Conservation (phyloP, 2,888 invertebrate genomes). For the Leptarthrus brevirostris region DNA sequence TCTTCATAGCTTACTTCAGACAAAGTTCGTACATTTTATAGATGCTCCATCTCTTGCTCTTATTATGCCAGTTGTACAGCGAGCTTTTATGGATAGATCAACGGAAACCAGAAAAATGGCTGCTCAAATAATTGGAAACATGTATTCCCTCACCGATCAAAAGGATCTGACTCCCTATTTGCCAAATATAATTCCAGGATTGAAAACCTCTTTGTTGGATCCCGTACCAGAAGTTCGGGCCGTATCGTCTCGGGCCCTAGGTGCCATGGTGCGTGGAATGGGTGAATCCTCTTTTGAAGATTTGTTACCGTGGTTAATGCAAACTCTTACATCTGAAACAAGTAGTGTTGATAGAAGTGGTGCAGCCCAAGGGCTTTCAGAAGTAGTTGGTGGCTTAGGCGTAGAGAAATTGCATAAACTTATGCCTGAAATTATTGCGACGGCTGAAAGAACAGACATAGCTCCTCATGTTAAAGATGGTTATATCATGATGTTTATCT, state of each 20-base stretch:
- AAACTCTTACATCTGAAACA: constrained; percentile 93
- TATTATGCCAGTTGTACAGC: constrained; percentile 98
- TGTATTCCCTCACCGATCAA: constrained; percentile 99
- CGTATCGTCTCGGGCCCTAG: constrained; percentile 94
- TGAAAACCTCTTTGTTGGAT: constrained; percentile 94
- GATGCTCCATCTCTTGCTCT: constrained; percentile 98
- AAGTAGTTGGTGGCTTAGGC: constrained; percentile 96
- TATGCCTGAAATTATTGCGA: constrained; percentile 96
- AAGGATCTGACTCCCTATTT: constrained; percentile 97
- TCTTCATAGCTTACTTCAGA: constrained; percentile 92
- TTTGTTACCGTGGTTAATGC: constrained; percentile 97
- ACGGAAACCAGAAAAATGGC: constrained; percentile 99
- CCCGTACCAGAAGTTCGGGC: constrained; percentile 98
- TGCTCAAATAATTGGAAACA: constrained; percentile 99
- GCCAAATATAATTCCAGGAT: constrained; percentile 94
- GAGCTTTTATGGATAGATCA: constrained; percentile 97
- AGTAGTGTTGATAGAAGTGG: constrained; percentile 96
- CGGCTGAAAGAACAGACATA: constrained; percentile 91
- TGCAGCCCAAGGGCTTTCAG: constrained; percentile 96
- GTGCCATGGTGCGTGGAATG: constrained; percentile 98
- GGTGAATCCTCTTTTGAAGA: constrained; percentile 96
- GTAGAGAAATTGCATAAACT: constrained; percentile 93
- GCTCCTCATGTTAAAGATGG: constrained; percentile 98
- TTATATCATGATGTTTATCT: constrained; percentile 99
- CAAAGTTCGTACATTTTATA: constrained; percentile 98